Conservation (phyloP, 2,888 invertebrate genomes). For the Sinopyrophorus schimmeli region DNA sequence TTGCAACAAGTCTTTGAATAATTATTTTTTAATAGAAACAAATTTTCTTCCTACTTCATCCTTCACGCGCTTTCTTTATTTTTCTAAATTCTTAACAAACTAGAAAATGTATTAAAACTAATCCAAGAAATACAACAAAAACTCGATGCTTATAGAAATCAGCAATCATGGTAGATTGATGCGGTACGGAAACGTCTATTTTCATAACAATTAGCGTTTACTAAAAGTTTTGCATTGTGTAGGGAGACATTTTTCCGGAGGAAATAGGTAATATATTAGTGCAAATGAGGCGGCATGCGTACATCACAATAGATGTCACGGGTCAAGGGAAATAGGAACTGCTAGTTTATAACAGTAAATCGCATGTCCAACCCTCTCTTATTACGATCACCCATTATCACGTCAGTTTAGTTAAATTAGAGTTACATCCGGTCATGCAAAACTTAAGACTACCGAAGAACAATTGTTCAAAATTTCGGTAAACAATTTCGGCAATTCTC, state of each 20-base stretch:
- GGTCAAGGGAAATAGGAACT: conserved; percentile 17
- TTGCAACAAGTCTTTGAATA: no score
- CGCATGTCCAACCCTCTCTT: conserved; percentile 9
- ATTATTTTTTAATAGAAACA: no score
- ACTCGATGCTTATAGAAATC: no score
- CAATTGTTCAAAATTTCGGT: conserved; percentile 15
- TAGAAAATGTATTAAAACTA: no score
- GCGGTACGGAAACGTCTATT: conserved; percentile 20
- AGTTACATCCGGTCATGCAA: conserved; percentile 24
- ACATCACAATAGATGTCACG: conserved; percentile 18
- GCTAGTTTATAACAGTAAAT: conserved; percentile 12
- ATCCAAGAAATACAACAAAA: no score
- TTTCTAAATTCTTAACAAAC: no score
- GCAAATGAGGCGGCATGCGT: conserved; percentile 24
- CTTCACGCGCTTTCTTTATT: no score
- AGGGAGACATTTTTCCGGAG: conserved; percentile 27
- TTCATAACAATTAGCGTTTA: conserved; percentile 21
- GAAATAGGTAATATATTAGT: conserved; percentile 31
- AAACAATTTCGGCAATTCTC: conserved; percentile 14
- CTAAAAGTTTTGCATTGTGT: conserved; percentile 13
- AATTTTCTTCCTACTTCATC: no score
- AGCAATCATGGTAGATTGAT: no score
- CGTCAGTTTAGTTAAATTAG: conserved; percentile 22
- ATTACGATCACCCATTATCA: conserved; percentile 21
- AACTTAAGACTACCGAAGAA: conserved; percentile 13